Evolutionary conservation across 1,140 invertebrate species (phyloP).

Genomic region (Diuraphis noxia): DNA sequence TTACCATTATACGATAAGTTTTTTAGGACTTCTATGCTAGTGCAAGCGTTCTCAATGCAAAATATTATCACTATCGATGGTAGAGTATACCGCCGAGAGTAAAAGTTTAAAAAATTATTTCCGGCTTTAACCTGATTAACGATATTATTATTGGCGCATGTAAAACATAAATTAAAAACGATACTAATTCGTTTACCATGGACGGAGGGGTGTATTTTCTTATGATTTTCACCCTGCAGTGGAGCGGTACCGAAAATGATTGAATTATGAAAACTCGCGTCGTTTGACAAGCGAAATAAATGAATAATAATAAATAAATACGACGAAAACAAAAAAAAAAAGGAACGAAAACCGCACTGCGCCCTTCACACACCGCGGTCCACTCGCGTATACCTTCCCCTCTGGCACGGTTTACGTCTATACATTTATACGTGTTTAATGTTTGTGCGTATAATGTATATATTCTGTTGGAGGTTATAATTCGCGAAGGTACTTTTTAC

Average conservation of each 20-base stretch:
- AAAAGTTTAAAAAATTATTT: not conserved
- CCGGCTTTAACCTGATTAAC: not conserved
- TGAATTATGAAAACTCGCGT: conserved; percentile 37
- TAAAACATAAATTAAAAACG: not conserved
- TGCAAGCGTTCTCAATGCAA: too few relatives aligned
- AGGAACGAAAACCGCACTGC: not conserved
- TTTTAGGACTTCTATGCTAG: not conserved
- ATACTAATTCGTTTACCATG: not conserved
- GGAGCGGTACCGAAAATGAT: not conserved
- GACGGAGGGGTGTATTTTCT: not conserved
- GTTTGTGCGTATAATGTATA: not conserved
- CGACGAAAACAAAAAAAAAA: not conserved
- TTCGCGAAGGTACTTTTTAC: conserved; percentile 41
- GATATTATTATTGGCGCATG: not conserved
- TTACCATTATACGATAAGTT: not conserved
- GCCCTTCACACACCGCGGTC: not conserved
- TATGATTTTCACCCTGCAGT: not conserved
- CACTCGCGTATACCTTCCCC: not conserved
- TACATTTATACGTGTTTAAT: not conserved
- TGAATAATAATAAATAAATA: not conserved
- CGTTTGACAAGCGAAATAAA: conserved; percentile 18
- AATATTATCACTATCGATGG: not conserved
- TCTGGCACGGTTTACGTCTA: not conserved
- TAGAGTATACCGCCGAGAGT: too few relatives aligned
- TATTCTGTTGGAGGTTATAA: not conserved